phyloP scores from a whole-genome alignment of 2,797 vertebrate genomes.

The Scleropages formosus region DNA sequence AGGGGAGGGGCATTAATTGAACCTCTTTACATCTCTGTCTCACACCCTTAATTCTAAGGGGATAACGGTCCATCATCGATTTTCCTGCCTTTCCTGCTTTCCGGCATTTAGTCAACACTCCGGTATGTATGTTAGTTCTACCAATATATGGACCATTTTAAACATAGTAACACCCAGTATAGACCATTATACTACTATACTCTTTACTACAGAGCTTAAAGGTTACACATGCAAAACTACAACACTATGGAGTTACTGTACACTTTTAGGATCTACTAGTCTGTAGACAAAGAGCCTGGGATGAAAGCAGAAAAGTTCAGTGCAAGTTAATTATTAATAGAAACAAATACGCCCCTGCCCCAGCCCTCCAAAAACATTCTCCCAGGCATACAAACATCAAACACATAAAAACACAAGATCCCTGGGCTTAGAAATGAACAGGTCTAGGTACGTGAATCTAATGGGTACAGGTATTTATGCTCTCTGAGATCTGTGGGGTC shows the following conservation, averaged over 20 bases:
- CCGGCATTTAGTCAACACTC: no score
- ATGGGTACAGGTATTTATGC: not conserved
- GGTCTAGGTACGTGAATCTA: not conserved
- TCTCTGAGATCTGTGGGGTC: not conserved
- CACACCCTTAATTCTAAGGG: no score
- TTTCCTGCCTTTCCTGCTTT: no score
- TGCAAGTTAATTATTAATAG: not conserved
- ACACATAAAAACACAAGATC: not conserved
- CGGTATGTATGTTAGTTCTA: not conserved
- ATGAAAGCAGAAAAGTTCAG: not conserved
- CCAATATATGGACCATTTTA: slow-evolving; percentile 7
- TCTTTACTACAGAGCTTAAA: not conserved
- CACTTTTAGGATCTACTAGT: not conserved
- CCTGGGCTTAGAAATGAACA: not conserved
- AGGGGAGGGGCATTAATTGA: not conserved
- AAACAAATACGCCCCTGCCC: not conserved
- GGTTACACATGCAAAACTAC: not conserved
- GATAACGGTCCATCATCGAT: no score
- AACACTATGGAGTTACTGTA: not conserved
- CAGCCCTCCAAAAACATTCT: not conserved
- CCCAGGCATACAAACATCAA: not conserved
- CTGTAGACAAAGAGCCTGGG: not conserved
- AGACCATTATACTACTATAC: not conserved
- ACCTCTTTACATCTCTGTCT: not conserved
- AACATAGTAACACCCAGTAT: not conserved